Conservation (phyloP, 1,140 invertebrate genomes). For the Penaeus japonicus region DNA sequence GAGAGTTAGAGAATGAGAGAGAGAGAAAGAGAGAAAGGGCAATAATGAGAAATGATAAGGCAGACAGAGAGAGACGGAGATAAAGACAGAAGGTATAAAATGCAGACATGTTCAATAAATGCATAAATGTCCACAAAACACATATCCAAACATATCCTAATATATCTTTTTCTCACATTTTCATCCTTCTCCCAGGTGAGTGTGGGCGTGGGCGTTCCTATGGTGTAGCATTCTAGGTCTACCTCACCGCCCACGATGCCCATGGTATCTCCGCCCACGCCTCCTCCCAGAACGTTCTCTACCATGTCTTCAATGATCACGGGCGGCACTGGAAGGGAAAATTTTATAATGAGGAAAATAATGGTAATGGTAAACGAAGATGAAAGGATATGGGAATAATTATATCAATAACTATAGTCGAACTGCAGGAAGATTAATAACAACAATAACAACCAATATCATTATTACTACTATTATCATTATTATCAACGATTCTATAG, state of each 20-base stretch:
- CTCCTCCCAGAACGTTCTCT: conserved; percentile 24
- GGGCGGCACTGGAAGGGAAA: conserved; percentile 62
- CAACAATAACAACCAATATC: no score
- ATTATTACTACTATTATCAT: no score
- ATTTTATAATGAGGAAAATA: not conserved
- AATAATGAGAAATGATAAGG: not conserved
- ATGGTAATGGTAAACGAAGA: not conserved
- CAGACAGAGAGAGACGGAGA: not conserved
- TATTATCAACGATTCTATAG: no score
- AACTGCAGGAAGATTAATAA: no score
- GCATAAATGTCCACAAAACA: not conserved
- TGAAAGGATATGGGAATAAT: no score
- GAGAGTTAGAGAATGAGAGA: no score
- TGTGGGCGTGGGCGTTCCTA: conserved; percentile 64
- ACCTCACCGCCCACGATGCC: conserved; percentile 62
- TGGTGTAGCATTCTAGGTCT: conserved; percentile 64
- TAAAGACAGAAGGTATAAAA: not conserved
- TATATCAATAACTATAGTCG: no score
- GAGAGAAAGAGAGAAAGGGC: no score
- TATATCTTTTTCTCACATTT: conserved; percentile 9
- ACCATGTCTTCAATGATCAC: conserved; percentile 59
- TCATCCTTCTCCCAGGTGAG: conserved; percentile 61
- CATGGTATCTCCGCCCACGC: conserved; percentile 45
- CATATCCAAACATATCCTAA: not conserved
- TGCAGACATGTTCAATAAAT: not conserved